Conservation (phyloP, 2,113 vertebrate species). For the Chaetodon auriga region DNA sequence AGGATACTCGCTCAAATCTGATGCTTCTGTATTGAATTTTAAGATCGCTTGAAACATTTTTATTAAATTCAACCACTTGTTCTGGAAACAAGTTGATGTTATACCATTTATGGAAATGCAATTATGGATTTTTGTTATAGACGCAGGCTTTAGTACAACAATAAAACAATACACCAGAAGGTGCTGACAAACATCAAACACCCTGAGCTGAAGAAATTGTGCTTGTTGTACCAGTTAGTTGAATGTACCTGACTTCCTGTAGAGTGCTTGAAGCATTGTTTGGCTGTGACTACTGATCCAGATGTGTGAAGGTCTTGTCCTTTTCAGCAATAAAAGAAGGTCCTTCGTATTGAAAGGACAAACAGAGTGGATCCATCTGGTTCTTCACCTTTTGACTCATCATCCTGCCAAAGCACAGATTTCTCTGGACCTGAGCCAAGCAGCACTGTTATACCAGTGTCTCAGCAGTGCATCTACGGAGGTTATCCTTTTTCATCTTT, state of each 20-base stretch:
- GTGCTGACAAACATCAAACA: background rate
- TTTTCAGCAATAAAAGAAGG: conserved; percentile 18
- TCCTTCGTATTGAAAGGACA: conserved; percentile 60
- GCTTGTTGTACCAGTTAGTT: conserved; percentile 7
- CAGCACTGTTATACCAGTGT: conserved; percentile 40
- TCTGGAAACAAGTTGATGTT: background rate
- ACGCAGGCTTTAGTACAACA: background rate
- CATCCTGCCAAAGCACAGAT: conserved; percentile 55
- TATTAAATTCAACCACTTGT: background rate
- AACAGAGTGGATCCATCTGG: conserved; percentile 63
- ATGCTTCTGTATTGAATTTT: background rate
- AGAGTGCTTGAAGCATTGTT: conserved; percentile 33
- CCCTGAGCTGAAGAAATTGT: background rate
- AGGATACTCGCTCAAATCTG: background rate
- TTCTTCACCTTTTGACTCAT: conserved; percentile 67
- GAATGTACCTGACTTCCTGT: background rate
- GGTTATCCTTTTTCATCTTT: conserved; percentile 12
- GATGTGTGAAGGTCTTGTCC: conserved; percentile 11
- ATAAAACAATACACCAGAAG: background rate
- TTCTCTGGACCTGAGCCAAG: conserved; percentile 53
- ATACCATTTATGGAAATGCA: background rate
- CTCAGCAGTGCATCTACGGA: conserved; percentile 12
- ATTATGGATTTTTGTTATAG: background rate
- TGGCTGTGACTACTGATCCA: conserved; percentile 21
- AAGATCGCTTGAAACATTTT: background rate